These are phyloP conservation scores for Hydriomena furcata DNA, from an alignment of 2,888 invertebrate species.

Conservation along the genomic window DNA sequence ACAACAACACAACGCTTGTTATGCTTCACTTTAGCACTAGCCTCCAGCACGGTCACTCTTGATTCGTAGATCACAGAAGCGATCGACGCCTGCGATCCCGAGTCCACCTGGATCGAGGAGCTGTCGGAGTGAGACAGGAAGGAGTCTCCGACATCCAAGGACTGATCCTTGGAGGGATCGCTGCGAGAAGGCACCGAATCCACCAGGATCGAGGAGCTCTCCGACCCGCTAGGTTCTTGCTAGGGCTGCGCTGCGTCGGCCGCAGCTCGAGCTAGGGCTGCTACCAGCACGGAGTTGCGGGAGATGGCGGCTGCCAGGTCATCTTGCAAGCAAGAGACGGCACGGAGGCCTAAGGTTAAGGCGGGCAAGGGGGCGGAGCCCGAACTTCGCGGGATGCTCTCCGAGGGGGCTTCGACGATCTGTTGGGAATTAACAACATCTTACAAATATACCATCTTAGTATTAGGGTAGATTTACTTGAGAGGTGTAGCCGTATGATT, in stretches of 20 bases:
- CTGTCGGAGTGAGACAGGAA: slow-evolving; percentile 4
- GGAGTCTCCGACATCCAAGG: slow-evolving; percentile 10
- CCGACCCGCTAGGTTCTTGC: slow-evolving; percentile 19
- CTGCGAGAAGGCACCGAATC: not conserved
- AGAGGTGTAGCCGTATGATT: too few species aligned
- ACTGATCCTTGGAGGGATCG: not conserved
- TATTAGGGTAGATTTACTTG: too few species aligned
- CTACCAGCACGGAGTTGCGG: slow-evolving; percentile 52
- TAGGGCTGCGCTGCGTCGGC: slow-evolving; percentile 36
- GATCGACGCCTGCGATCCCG: slow-evolving; percentile 14
- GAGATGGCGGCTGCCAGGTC: slow-evolving; percentile 50
- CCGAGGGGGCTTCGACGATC: not conserved
- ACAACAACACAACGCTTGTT: slow-evolving; percentile 9
- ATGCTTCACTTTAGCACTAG: not conserved
- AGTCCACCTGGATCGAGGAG: slow-evolving; percentile 10
- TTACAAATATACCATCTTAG: too few species aligned
- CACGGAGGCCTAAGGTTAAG: slow-evolving; percentile 65
- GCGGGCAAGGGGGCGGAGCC: too few species aligned
- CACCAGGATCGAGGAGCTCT: not conserved
- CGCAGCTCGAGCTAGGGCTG: slow-evolving; percentile 34
- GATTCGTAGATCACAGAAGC: slow-evolving; percentile 46
- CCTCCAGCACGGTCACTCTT: slow-evolving; percentile 8
- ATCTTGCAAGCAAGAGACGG: slow-evolving; percentile 59
- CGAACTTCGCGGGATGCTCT: not conserved
- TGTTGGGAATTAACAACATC: not conserved